A percentile compares a stretch with the other conserved stretches of the same genome.
phyloP scores from a whole-genome alignment of 2,797 vertebrate genomes.

The Meda fulgida region DNA sequence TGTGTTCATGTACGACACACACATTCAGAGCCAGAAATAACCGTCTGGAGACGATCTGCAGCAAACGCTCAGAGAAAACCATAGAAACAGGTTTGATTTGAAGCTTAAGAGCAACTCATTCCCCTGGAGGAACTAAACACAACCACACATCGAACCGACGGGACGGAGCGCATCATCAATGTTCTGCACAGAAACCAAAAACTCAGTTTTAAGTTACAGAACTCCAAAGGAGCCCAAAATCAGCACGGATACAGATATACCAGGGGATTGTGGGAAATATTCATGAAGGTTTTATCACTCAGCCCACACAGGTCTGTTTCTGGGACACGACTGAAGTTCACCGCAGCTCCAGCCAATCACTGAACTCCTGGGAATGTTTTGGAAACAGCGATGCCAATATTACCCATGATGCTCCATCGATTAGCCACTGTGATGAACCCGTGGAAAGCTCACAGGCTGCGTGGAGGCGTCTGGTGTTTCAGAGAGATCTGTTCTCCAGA shows the following conservation, averaged over 20 bases:
- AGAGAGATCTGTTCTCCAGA: not conserved
- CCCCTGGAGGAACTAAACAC: not conserved
- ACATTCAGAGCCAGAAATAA: not conserved
- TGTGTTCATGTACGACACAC: not conserved
- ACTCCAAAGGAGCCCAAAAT: too few species aligned
- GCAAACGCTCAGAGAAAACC: not conserved
- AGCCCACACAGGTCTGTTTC: constrained; percentile 6
- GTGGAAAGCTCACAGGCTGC: not conserved
- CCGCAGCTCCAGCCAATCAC: not conserved
- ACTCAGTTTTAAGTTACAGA: not conserved
- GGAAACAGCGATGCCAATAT: not conserved
- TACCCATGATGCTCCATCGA: constrained; percentile 27
- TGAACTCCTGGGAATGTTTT: constrained; percentile 5
- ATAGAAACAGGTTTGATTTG: not conserved
- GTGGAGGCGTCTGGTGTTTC: not conserved
- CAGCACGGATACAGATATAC: not conserved
- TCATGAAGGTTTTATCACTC: constrained; percentile 8
- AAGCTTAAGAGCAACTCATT: not conserved
- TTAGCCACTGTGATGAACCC: not conserved
- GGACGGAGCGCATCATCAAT: not conserved
- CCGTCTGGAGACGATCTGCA: not conserved
- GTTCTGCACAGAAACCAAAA: not conserved
- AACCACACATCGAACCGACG: not conserved
- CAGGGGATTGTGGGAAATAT: constrained; percentile 16
- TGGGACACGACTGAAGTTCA: not conserved